Base-by-base conservation (phyloP, 2,113 vertebrate genomes). In the Psittacus erithacus region DNA sequence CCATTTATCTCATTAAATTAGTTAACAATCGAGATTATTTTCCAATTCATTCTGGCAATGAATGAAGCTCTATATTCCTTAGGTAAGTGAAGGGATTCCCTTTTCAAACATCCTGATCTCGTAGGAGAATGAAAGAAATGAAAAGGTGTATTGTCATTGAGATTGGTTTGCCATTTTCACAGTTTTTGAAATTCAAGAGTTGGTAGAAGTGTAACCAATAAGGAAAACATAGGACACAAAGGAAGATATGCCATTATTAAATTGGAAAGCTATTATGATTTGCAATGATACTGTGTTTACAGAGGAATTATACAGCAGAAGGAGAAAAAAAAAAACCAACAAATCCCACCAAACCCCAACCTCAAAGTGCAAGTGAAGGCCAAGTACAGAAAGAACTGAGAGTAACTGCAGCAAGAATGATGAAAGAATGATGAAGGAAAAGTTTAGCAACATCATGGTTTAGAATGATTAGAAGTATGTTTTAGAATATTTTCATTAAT, bases 1-100 rank as follows among this genome's bases (percentile, higher is more conserved):
- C 88, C 85, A 88, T 88, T 96, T 94, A 93, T 86, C 73, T 96
- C 73, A 93, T 75, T 94, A 94, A 90, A 74, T 93, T 92, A 86
- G 68, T 94, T 92, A 96, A 86, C 33, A 68, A 93, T 52, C 20
- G 59, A 62, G 60, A 68, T 88, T 55, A 88, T 95, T 96, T 96
- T 96, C 76, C 49, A 25, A 39, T 68, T 90, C 74, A 68, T 71
- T 31, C 65, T 88, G 76, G 85, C 47, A 82, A 38, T 38, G 93
- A 92, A 86, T 6, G 19, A 13, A 81, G 33, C 20, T 93, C 35
- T 81, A 20, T 85, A 88, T 83, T 92, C 90, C 46, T 86, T 47
- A 75, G 39, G 29, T 29, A 70, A 82, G 79, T 7, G 7, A 62
- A 78, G 44, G 35, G 52, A 92, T 93, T 95, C 73, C 68, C 33